Conservation (phyloP, 2,888 invertebrate genomes). For the Sicus ferrugineus region DNA sequence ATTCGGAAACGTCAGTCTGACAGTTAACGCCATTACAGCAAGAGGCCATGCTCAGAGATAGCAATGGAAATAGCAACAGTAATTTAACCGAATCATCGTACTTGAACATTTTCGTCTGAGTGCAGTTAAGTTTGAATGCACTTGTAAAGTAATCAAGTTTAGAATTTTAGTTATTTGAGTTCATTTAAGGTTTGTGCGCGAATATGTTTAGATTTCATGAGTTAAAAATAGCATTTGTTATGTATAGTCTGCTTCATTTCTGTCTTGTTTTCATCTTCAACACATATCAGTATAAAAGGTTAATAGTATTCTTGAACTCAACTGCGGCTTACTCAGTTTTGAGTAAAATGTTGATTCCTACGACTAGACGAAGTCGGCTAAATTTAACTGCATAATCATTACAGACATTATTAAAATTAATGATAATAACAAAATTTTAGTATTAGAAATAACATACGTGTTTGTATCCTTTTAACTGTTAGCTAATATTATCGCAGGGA, state of each 20-base stretch:
- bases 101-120: constrained; percentile 60
- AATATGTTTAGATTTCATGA: neutral
- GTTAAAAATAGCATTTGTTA: neutral
- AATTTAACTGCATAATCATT: too few relatives aligned
- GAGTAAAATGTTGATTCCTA: too few relatives aligned
- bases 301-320: neutral
- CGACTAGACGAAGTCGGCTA: neutral
- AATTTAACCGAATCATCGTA: constrained; percentile 63
- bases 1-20: constrained; percentile 97
- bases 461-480: neutral
- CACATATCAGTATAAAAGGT: constrained; percentile 21
- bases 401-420: neutral
- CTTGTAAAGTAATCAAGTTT: constrained; percentile 2
- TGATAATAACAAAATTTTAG: constrained; percentile 1
- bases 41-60: constrained; percentile 11
- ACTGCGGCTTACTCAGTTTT: neutral
- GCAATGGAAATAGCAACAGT: constrained; percentile 44
- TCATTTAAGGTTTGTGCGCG: too few relatives aligned
- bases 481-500: constrained; percentile 9
- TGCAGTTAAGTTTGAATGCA: constrained; percentile 13
- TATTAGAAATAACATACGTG: neutral
- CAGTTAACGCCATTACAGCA: constrained; percentile 55
- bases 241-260: neutral
- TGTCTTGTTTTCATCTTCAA: neutral
- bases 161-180: neutral